Base-by-base conservation (phyloP, 1,140 invertebrate species). In the Glossosoma conforme region DNA sequence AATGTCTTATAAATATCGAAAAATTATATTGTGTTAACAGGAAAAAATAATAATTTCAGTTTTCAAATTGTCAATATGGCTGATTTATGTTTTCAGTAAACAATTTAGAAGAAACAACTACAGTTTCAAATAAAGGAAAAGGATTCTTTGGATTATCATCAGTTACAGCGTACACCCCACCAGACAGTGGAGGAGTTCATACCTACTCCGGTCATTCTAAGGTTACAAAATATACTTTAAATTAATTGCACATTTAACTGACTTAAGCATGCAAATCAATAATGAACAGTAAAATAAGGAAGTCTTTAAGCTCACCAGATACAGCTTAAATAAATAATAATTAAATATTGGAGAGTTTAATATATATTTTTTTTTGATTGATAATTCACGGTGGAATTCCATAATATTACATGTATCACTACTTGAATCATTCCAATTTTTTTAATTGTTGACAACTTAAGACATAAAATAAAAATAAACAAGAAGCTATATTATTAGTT, bases 71-170 rank as follows among this genome's bases (percentile, higher is more conserved):
- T 36, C 18, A 3, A 13, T 15, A 36, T 10, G 14, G 5, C 35
- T 1, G n/a, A 17, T 18, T 52, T 46, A 41, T 40, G 58, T 36
- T 77, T 76, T 62, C 65, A 79, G 77, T 79, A 59, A 79, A 79
- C 59, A 70, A 77, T 59, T 65, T 79, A 51, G 68, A 71, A 58
- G 66, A 65, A 11, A 65, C 64, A 6, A 67, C 67, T 24, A 61
- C 63, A 11, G 52, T 44, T 30, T 22, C 47, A 15, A 36, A 30
- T 22, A 19, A 43, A 19, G 44, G 22, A 35, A 54, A 51, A 33
- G 36, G 37, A 33, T 15, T 37, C 13, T 58, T 58, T 38, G 47
- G 52, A 21, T 21, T 58, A 8, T 47, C 47, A 8, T 44, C 52
- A 1, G 51, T 54, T 11, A 54, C 56, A 15, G 36, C 56, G 6